Conservation (phyloP, 1,140 invertebrate species). For the Sminthurides bifidus region DNA sequence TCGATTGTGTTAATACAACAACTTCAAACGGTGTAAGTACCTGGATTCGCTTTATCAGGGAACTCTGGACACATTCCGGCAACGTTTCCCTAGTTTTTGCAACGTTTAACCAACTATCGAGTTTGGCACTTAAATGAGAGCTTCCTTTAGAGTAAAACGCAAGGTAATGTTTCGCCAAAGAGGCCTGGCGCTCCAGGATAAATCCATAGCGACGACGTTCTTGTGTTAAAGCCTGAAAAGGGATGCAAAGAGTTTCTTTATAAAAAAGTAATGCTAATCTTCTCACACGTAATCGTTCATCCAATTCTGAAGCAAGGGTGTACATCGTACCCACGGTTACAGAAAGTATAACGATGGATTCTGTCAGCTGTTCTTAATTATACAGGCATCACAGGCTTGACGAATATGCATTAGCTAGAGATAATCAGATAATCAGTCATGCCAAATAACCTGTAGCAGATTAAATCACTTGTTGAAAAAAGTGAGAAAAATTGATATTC, state of each 20-base stretch:
- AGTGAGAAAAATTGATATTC: too few species aligned
- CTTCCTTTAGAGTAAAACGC: constrained; percentile 70
- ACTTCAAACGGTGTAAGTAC: constrained; percentile 6
- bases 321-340: too few species aligned
- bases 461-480: too few species aligned
- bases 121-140: constrained; percentile 59
- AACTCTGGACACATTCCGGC: constrained; percentile 63
- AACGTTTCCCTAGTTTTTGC: constrained; percentile 71
- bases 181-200: constrained; percentile 79
- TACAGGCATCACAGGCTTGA: background rate
- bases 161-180: constrained; percentile 79
- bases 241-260: background rate
- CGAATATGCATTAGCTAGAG: background rate
- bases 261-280: too few species aligned
- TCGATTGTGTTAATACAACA: background rate
- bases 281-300: too few species aligned
- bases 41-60: constrained; percentile 52
- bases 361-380: background rate
- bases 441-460: too few species aligned
- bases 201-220: constrained; percentile 85
- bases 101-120: constrained; percentile 79
- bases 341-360: too few species aligned
- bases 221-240: constrained; percentile 77
- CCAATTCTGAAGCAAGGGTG: too few species aligned
- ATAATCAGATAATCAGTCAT: too few species aligned